phyloP scores from a whole-genome alignment of 2,797 vertebrate genomes.

The Oreochromis mossambicus region DNA sequence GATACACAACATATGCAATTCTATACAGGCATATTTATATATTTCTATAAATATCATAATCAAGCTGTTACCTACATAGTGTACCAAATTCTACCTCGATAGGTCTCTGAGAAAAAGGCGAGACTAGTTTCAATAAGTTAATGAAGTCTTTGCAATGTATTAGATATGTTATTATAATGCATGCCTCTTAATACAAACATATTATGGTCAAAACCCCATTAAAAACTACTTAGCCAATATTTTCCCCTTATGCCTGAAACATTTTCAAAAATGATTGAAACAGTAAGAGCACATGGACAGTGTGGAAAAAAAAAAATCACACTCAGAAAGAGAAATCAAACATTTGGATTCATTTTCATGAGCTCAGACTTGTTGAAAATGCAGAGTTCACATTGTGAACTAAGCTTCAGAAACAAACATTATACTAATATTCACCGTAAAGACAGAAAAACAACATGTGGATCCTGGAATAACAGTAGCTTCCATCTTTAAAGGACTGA shows the following conservation, averaged over 20 bases:
- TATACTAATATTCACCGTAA: not conserved
- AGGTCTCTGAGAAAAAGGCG: not conserved
- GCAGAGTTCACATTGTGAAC: not conserved
- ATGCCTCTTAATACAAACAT: not conserved
- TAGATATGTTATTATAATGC: not conserved
- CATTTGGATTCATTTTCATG: not conserved
- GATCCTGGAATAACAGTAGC: not conserved
- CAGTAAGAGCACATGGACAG: not conserved
- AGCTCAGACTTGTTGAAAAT: not conserved
- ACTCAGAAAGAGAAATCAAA: not conserved
- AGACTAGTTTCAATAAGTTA: not conserved
- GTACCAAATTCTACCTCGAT: not conserved
- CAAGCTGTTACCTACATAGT: not conserved
- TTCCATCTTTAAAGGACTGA: not conserved
- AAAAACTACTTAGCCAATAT: not conserved
- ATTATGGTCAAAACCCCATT: not conserved
- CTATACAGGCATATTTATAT: not conserved
- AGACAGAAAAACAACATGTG: not conserved
- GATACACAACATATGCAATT: not conserved
- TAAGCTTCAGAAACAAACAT: not conserved
- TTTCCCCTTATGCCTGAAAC: not conserved
- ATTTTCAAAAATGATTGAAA: not conserved
- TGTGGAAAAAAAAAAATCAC: not conserved
- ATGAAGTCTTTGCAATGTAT: not conserved
- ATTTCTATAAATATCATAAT: not conserved